These are phyloP conservation scores for Irena cyanogastra DNA, from an alignment of 2,113 vertebrate genomes.

Conservation along the genomic window DNA sequence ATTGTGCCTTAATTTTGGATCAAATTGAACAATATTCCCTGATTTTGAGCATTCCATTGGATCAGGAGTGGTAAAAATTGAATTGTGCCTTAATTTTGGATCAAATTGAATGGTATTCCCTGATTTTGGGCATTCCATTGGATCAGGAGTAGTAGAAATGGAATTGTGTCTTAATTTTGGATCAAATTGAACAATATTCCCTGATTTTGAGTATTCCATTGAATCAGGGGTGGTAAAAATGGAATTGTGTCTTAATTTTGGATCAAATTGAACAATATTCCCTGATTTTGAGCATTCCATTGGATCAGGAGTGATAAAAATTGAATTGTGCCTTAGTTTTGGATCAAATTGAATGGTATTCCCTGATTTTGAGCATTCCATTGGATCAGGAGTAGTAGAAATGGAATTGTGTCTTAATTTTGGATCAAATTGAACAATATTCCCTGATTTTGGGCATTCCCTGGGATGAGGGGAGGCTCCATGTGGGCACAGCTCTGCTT, in stretches of 20 bases:
- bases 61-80: background rate
- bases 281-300: fast-evolving
- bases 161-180: fast-evolving
- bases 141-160: too few relatives aligned
- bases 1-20: fast-evolving
- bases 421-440: fast-evolving
- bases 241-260: fast-evolving
- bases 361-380: fast-evolving
- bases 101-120: fast-evolving
- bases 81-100: fast-evolving
- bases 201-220: fast-evolving
- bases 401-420: fast-evolving
- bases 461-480: background rate
- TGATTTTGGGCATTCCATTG: fast-evolving
- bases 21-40: fast-evolving
- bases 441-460: fast-evolving
- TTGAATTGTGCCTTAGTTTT: fast-evolving
- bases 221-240: background rate
- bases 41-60: fast-evolving
- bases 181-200: background rate
- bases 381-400: background rate
- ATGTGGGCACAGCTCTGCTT: background rate
- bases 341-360: fast-evolving
- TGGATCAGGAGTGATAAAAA: background rate
- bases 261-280: fast-evolving